These are phyloP conservation scores for Acrossocheilus wenchowensis DNA, from an alignment of 2,797 vertebrate genomes.

Conservation along the genomic window DNA sequence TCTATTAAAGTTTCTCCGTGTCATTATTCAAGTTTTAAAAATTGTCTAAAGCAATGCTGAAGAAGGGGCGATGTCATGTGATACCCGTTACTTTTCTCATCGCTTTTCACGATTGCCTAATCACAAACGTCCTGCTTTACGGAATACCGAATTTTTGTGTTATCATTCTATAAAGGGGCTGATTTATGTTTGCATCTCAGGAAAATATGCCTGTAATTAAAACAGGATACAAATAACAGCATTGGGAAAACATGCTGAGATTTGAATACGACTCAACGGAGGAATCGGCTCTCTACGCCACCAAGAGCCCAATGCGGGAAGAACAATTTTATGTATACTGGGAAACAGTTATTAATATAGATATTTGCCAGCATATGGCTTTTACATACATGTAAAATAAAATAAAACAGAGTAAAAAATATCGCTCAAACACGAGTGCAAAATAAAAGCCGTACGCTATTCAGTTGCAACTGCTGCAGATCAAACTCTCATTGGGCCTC, in stretches of 20 bases:
- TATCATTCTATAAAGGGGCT: neutral
- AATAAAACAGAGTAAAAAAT: neutral
- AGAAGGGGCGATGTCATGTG: neutral
- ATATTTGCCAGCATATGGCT: neutral
- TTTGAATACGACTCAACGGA: neutral
- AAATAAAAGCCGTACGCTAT: conserved; percentile 5
- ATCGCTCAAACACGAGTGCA: neutral
- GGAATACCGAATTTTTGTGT: neutral
- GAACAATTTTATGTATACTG: neutral
- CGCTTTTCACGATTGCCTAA: neutral
- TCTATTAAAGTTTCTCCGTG: neutral
- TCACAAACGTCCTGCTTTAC: neutral
- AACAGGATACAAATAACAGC: too few species aligned
- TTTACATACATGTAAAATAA: neutral
- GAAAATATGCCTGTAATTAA: neutral
- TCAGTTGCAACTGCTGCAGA: neutral
- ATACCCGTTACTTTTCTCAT: neutral
- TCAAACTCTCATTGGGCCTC: conserved; percentile 21
- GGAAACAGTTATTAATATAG: neutral
- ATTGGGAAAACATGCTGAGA: neutral
- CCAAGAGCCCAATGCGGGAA: neutral
- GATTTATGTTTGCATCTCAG: neutral
- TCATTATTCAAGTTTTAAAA: too few species aligned
- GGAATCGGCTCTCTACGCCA: neutral
- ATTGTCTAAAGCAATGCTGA: too few species aligned